phyloP scores from a whole-genome alignment of 1,140 invertebrate genomes.

The Saccostrea glomerata region DNA sequence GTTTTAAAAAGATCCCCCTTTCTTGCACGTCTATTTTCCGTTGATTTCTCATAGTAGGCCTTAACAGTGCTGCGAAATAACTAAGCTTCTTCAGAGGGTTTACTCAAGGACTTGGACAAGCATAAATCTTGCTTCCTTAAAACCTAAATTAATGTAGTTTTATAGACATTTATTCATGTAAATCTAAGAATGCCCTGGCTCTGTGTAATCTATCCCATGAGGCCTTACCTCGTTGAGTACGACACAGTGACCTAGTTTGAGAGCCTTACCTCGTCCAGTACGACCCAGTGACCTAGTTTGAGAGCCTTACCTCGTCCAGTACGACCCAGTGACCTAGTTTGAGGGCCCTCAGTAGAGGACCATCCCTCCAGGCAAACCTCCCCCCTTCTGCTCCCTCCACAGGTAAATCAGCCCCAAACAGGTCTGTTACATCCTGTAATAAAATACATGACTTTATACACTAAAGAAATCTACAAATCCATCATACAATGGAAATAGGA shows the following conservation, averaged over 20 bases:
- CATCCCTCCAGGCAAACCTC: slow-evolving; percentile 95
- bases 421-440: slow-evolving; percentile 93
- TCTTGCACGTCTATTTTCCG: no score
- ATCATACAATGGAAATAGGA: background rate
- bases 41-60: no score
- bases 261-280: slow-evolving; percentile 61
- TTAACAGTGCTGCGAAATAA: no score
- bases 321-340: slow-evolving; percentile 97
- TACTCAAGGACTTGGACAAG: no score
- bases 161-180: no score
- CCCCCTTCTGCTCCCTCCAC: slow-evolving; percentile 90
- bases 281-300: background rate
- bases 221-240: slow-evolving; percentile 60
- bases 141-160: no score
- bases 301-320: slow-evolving; percentile 89
- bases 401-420: slow-evolving; percentile 98
- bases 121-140: no score
- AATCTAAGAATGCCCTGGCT: no score
- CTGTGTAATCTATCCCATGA: no score
- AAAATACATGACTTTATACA: slow-evolving; percentile 20
- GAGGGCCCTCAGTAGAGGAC: slow-evolving; percentile 94
- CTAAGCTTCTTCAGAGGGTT: no score
- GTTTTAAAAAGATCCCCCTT: no score
- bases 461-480: background rate
- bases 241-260: background rate